Evolutionary conservation across 2,888 invertebrate genomes (phyloP).

Genomic region (Tenthredo scrophulariae): DNA sequence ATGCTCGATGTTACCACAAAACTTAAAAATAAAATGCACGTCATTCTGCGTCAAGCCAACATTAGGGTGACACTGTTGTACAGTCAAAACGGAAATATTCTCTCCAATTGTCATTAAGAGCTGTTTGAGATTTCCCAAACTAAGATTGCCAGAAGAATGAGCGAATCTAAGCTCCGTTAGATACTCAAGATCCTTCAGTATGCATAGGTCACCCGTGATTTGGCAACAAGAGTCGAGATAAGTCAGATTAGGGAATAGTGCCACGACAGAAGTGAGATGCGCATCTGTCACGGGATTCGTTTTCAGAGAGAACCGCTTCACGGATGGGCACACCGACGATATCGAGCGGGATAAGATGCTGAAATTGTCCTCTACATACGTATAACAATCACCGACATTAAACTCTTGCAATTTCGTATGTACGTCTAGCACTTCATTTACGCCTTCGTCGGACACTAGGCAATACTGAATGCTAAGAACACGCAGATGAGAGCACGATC

Average conservation of each 20-base stretch:
- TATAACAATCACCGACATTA: not conserved
- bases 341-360: not conserved
- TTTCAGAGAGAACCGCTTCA: not conserved
- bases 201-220: not conserved
- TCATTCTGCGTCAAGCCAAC: not conserved
- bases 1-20: slow-evolving; percentile 16
- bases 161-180: not conserved
- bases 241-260: not conserved
- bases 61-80: not conserved
- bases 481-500: not conserved
- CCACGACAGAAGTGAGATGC: not conserved
- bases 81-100: not conserved
- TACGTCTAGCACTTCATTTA: not conserved
- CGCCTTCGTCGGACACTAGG: not conserved
- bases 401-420: not conserved
- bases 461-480: not conserved
- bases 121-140: not conserved
- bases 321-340: not conserved
- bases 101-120: not conserved
- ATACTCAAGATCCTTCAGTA: not conserved
- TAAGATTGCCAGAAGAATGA: not conserved
- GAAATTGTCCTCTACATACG: not conserved
- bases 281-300: not conserved
- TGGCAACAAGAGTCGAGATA: not conserved
- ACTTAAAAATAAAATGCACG: not conserved